Base-by-base conservation (phyloP, 2,888 invertebrate genomes). In the Hemaris fuciformis region DNA sequence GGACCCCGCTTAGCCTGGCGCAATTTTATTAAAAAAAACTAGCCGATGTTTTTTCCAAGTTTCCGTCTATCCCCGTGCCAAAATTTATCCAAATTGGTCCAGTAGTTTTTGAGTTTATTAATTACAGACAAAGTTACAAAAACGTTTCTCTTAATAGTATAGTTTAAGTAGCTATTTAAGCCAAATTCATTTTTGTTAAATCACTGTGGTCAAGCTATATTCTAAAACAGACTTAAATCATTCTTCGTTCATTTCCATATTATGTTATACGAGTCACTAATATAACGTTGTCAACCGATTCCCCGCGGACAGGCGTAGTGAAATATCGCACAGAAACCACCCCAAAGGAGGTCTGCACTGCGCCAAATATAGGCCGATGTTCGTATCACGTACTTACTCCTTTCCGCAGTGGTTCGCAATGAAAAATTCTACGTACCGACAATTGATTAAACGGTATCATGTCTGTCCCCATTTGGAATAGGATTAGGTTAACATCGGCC, bases 361-460 rank as follows among this genome's bases (percentile, higher is more conserved):
- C 53, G 53, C 53, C 53, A 53, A 53, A 53, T 53, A 53, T 53
- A 31, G 53, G 53, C 15, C 53, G 48, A 53, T 27, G 53, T 53
- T 18, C 31, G 5, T 53, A 31, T 53, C 53, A 53, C 27, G 53
- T 31, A 31, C 53, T 53, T 31, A 18, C 10, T 18, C 15, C 31
- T 31, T 53, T 53, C 18, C 53, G 31, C 53, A 53, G 53, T 31
- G 53, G 27, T 7, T 8, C 10, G 27, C 27, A 31, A 18, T 53
- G 10, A 53, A 27, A 31, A 27, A 15, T 27, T 53, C 48, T 27
- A 27, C 7, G n/a, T 18, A 53, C 27, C 18, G 4, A 5, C n/a
- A 23, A 25, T 13, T 46, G 5, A 25, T 46, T 25, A 46, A n/a
- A 34, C n/a, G 34, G n/a, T 38, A 38, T 38, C 38, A 38, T 38